A percentile compares a stretch with the other conserved stretches of the same genome.
phyloP scores from a whole-genome alignment of 2,113 vertebrate genomes.

The Anoura caudifer region DNA sequence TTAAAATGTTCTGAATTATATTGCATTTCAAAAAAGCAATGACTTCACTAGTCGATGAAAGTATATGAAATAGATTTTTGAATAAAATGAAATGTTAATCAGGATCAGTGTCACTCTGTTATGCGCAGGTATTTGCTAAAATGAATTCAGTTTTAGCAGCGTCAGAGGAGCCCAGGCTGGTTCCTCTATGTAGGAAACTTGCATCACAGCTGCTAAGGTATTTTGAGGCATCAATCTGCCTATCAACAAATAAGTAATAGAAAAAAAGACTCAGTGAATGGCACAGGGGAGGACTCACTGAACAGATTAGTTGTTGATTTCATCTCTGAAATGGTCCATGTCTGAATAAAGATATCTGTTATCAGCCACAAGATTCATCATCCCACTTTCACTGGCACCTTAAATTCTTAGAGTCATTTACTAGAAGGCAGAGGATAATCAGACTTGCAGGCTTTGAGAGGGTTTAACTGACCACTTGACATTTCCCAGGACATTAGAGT shows the following conservation, averaged over 20 bases:
- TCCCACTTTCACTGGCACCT: neutral
- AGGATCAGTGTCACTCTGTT: neutral
- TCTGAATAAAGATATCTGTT: neutral
- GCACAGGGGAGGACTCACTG: neutral
- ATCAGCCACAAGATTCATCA: neutral
- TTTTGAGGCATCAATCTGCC: neutral
- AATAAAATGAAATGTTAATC: neutral
- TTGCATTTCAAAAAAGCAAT: conserved; percentile 3
- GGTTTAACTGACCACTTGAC: neutral
- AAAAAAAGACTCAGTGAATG: neutral
- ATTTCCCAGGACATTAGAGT: neutral
- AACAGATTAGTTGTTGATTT: neutral
- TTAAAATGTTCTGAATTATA: neutral
- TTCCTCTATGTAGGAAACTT: neutral
- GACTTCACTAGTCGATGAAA: neutral
- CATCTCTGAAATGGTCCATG: neutral
- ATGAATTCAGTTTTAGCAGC: neutral
- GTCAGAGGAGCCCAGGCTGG: neutral
- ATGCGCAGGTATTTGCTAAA: neutral
- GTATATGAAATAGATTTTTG: neutral
- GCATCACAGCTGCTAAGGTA: neutral
- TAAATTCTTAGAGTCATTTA: neutral
- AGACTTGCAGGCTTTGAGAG: neutral
- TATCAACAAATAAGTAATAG: neutral
- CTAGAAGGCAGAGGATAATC: neutral